Base-by-base conservation (phyloP, 2,113 vertebrate genomes). In the Apus apus region DNA sequence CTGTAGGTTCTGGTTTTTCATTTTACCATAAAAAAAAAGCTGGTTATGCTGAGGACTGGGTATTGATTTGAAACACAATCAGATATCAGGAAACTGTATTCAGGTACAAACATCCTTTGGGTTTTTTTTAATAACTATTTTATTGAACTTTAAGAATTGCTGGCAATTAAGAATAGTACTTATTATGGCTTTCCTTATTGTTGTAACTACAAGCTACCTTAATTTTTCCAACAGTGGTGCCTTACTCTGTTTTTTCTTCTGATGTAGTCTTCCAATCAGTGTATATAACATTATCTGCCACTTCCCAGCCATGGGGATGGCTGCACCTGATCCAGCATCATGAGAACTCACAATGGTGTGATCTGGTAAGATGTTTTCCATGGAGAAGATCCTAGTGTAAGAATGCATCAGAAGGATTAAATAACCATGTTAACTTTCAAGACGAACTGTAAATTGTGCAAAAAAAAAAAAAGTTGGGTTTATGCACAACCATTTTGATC, bases 211-310 rank as follows among this genome's bases (percentile, higher is more conserved):
- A 97, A 98, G 97, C 98, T 98, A 98, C 97, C 97, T 98, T 98
- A 98, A 97, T 98, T 98, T 97, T 98, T 97, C 97, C 96, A 96
- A 97, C 98, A 97, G 98, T 96, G 98, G 98, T 99, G 99, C 99
- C 99, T 99, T 99, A 99, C 96, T 97, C 97, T 97, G 95, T 97
- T 96, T 98, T 94, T 96, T 97, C 95, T 97, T 97, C 96, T 96
- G 96, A 97, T 96, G 94, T 97, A 96, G 98, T 98, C 98, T 98
- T 99, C 98, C 98, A 98, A 84, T 96, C 95, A 97, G 91, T 96
- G 97, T 98, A 96, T 95, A 93, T 96, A 95, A 90, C 89, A 80
- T 96, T 89, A 83, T 96, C 97, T 94, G 94, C 95, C 96, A 82
- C 89, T 89, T 96, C 87, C 81, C 80, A 94, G 96, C 96, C 94